Evolutionary conservation across 2,113 vertebrate species (phyloP).

Genomic region (Meriones unguiculatus): DNA sequence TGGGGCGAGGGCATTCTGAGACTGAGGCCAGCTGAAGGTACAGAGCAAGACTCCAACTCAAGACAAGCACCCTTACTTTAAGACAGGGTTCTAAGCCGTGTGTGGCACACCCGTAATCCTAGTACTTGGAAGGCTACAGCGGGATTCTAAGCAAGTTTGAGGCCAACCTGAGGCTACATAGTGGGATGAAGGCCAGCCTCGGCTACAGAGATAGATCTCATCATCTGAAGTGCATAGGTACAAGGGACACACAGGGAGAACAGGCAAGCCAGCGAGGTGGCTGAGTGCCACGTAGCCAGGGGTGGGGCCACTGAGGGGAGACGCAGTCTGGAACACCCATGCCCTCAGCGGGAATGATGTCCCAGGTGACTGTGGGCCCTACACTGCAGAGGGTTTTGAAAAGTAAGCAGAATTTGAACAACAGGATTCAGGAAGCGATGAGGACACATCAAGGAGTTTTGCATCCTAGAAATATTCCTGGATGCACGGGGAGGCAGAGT

Average conservation of each 20-base stretch:
- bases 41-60: background rate
- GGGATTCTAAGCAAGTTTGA: background rate
- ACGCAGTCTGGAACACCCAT: fast-evolving
- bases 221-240: background rate
- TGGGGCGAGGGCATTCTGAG: background rate
- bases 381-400: background rate
- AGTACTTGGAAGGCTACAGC: background rate
- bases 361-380: background rate
- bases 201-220: background rate
- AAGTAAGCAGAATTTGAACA: background rate
- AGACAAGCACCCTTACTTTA: background rate
- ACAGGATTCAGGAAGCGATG: background rate
- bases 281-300: background rate
- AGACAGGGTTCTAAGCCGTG: background rate
- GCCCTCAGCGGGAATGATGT: fast-evolving
- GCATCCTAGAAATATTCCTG: background rate
- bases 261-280: background rate
- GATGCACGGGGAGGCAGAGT: too few relatives aligned
- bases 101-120: background rate
- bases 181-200: background rate
- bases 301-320: background rate
- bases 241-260: background rate
- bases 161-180: background rate
- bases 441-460: background rate
- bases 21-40: background rate